Percentiles rank a stretch among this genome's conserved stretches.
These are phyloP conservation scores for silkworm (Bombyx mori) DNA, from an alignment of 1,140 invertebrate species.

Conservation along the genomic window DNA sequence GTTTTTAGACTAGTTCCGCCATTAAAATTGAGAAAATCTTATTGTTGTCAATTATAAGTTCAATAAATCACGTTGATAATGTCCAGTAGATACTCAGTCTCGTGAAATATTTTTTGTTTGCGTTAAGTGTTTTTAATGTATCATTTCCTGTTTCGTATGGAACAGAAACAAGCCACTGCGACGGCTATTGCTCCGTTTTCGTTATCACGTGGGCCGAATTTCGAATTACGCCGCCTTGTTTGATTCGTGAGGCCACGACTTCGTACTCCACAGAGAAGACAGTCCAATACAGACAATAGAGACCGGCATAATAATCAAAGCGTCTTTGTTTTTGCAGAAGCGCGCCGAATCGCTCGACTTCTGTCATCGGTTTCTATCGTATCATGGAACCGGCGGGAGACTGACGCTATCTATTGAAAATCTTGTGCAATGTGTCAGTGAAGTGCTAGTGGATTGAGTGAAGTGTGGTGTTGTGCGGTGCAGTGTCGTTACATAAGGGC, in stretches of 20 bases:
- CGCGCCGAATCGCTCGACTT: slow-evolving; percentile 30
- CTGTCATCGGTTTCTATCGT: too few relatives aligned
- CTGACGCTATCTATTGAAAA: slow-evolving; percentile 26
- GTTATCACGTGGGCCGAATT: slow-evolving; percentile 69
- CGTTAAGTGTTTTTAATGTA: slow-evolving; percentile 49
- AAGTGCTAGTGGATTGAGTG: slow-evolving; percentile 37
- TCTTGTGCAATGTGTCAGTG: slow-evolving; percentile 28
- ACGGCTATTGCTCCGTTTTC: slow-evolving; percentile 51
- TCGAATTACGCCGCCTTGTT: slow-evolving; percentile 37
- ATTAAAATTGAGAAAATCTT: slow-evolving; percentile 48
- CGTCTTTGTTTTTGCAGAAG: slow-evolving; percentile 54
- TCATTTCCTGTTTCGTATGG: slow-evolving; percentile 66
- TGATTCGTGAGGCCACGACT: not conserved
- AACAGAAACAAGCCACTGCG: slow-evolving; percentile 65
- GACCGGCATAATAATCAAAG: slow-evolving; percentile 26
- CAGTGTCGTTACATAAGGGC: slow-evolving; percentile 54
- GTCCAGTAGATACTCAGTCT: too few relatives aligned
- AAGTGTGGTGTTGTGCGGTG: slow-evolving; percentile 26
- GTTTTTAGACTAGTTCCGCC: slow-evolving; percentile 55
- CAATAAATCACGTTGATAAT: too few relatives aligned
- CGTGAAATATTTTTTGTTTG: too few relatives aligned
- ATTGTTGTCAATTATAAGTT: slow-evolving; percentile 28
- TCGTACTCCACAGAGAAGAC: slow-evolving; percentile 10
- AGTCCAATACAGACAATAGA: slow-evolving; percentile 28
- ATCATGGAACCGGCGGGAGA: slow-evolving; percentile 45